Evolutionary conservation across 2,888 invertebrate genomes (phyloP).

Genomic region (Caenorhabditis japonica): DNA sequence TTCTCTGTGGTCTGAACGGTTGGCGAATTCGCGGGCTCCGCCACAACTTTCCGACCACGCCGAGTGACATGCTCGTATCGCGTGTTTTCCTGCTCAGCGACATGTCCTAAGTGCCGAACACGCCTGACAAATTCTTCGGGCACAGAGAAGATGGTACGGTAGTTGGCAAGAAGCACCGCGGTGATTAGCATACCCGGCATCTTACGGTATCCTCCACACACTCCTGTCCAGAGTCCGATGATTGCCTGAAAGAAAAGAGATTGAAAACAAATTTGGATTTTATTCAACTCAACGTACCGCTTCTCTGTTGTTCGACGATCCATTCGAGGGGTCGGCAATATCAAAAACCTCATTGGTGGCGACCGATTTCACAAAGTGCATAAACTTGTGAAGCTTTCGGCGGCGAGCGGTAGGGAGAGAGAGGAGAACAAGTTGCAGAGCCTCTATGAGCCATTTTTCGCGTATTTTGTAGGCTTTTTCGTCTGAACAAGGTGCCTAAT

Average conservation of each 20-base stretch:
- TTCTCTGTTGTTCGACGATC: constrained; percentile 39
- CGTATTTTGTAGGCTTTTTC: constrained; percentile 39
- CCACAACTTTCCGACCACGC: not conserved
- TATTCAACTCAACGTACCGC: constrained; percentile 5
- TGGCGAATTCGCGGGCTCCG: not conserved
- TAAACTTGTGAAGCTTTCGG: constrained; percentile 46
- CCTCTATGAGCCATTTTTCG: constrained; percentile 41
- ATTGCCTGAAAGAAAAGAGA: constrained; percentile 19
- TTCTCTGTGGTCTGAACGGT: not conserved
- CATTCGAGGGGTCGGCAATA: constrained; percentile 33
- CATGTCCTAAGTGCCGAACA: constrained; percentile 15
- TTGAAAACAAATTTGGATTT: too few relatives aligned
- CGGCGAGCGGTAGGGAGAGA: constrained; percentile 36
- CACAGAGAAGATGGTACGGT: constrained; percentile 25
- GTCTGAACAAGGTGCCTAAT: constrained; percentile 21
- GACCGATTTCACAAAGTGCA: constrained; percentile 35
- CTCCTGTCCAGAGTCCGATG: constrained; percentile 37
- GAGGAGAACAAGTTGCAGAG: constrained; percentile 30
- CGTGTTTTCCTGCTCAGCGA: not conserved
- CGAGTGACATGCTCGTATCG: not conserved
- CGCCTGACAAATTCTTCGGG: constrained; percentile 23
- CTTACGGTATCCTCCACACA: constrained; percentile 27
- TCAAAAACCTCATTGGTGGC: constrained; percentile 45
- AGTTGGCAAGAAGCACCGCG: constrained; percentile 39
- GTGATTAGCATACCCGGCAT: constrained; percentile 31